Base-by-base conservation (phyloP, 64 coral and sea anemone genomes). In the Dendrophyllia cribrosa region DNA sequence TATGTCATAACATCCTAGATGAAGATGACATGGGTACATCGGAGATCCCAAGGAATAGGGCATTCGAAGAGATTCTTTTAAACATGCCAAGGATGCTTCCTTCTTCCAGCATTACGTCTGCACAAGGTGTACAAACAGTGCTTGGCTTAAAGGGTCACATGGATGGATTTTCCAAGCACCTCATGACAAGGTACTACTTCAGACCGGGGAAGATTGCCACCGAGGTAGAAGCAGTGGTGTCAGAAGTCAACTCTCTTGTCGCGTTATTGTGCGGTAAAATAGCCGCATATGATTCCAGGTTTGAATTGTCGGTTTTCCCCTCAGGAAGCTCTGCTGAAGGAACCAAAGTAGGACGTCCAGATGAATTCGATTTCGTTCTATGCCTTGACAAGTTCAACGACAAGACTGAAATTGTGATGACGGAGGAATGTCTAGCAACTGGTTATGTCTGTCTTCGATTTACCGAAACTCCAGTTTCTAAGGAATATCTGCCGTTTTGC, bases 321-420 rank as follows among this genome's bases (percentile, higher is more conserved):
- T 62, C 81, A 2, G 81, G 81, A 7, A 85, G 81, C 48, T 85
- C 81, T 66, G 81, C 62, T 60, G 81, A 85, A 66, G 81, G 81
- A 63, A 85, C 81, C 4, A 85, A 85, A 67, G 81, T 85, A 7
- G 81, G 81, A 34, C 24, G 81, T 26, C 81, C 60, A 67, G 81
- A 85, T 48, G 81, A 85, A 85, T 85, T 85, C 81, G 81, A 85
- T 19, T 85, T 85, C 43, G 81, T 43, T 85, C 62, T 85, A 19
- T 85, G 81, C 61, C 63, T 87, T 21, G 84, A 87, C 49, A n/a
- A 73, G 46, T 56, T 87, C 47, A 70, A 72, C 67, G 84, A 87
- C 45, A 87, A 70, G 70, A 87, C 84, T 50, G 20, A 51, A 14
- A 22, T 71, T 71, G 46, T 24, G 47, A 51, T 70, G 64, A 69